Evolutionary conservation across 1,140 invertebrate species (phyloP).

Genomic region (Rhyzopertha dominica): DNA sequence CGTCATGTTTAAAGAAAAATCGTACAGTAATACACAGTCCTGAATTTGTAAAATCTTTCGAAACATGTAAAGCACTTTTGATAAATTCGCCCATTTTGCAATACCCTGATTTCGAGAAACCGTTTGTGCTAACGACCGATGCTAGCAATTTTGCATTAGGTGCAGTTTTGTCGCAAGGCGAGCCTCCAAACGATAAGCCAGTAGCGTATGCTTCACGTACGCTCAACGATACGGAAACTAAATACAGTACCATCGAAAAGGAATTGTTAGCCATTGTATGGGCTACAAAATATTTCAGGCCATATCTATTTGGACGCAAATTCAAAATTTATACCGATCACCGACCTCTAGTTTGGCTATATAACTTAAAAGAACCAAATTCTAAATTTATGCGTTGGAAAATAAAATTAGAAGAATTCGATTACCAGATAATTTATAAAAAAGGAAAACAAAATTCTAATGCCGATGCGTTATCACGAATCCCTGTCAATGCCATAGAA

Average conservation of each 20-base stretch:
- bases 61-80: slow-evolving; percentile 19
- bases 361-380: no score
- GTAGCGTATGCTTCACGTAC: slow-evolving; percentile 30
- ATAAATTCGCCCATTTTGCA: slow-evolving; percentile 26
- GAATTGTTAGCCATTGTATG: slow-evolving; percentile 42
- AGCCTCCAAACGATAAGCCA: slow-evolving; percentile 24
- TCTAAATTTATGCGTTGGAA: no score
- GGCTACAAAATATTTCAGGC: slow-evolving; percentile 44
- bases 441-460: slow-evolving; percentile 1
- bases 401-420: slow-evolving; percentile 7
- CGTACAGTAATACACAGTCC: not conserved
- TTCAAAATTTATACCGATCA: slow-evolving; percentile 39
- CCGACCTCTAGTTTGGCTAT: no score
- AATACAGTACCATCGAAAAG: slow-evolving; percentile 36
- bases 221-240: slow-evolving; percentile 22
- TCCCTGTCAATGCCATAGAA: not conserved
- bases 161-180: slow-evolving; percentile 31
- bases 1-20: slow-evolving; percentile 8
- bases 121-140: slow-evolving; percentile 37
- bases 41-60: slow-evolving; percentile 14
- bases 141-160: slow-evolving; percentile 34
- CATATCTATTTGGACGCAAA: slow-evolving; percentile 38
- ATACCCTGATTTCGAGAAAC: slow-evolving; percentile 37
- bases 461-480: slow-evolving; percentile 1
- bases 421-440: slow-evolving; percentile 4